Evolutionary conservation across 2,888 invertebrate genomes (phyloP).

Genomic region (Microplitis deprimator): DNA sequence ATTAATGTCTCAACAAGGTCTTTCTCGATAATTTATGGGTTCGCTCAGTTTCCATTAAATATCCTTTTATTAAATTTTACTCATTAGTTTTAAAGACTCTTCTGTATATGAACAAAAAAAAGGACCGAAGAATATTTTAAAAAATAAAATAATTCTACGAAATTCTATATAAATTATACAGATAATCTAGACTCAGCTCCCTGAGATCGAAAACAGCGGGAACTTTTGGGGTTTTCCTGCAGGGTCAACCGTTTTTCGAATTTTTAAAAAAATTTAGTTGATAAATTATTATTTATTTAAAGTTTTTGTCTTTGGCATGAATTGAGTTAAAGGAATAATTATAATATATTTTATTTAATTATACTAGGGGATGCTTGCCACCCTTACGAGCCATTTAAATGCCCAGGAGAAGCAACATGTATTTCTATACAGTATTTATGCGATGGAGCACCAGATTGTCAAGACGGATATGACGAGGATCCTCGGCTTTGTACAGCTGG

Average conservation of each 20-base stretch:
- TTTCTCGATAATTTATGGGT: neutral
- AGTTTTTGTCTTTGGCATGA: too few species aligned
- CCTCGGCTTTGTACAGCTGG: slow-evolving; percentile 95
- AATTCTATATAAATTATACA: too few species aligned
- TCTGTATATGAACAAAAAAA: too few species aligned
- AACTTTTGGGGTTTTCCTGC: too few species aligned
- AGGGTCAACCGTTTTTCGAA: too few species aligned
- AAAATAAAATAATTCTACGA: too few species aligned
- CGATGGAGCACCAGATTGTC: slow-evolving; percentile 94
- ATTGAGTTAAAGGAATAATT: neutral
- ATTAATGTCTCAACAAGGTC: neutral
- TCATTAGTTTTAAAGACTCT: neutral
- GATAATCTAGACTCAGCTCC: too few species aligned
- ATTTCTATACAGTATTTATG: slow-evolving; percentile 97
- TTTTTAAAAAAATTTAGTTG: too few species aligned
- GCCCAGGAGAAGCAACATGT: slow-evolving; percentile 93
- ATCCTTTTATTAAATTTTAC: neutral
- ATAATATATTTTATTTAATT: neutral
- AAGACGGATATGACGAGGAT: slow-evolving; percentile 96
- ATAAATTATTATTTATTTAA: too few species aligned
- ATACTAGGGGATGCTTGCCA: slow-evolving; percentile 83
- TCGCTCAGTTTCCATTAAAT: neutral
- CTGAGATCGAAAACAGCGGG: too few species aligned
- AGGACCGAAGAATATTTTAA: too few species aligned
- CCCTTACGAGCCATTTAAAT: slow-evolving; percentile 97